These are phyloP conservation scores for Diadumene lineata DNA, from an alignment of 92 coral and sea anemone species.

Conservation along the genomic window DNA sequence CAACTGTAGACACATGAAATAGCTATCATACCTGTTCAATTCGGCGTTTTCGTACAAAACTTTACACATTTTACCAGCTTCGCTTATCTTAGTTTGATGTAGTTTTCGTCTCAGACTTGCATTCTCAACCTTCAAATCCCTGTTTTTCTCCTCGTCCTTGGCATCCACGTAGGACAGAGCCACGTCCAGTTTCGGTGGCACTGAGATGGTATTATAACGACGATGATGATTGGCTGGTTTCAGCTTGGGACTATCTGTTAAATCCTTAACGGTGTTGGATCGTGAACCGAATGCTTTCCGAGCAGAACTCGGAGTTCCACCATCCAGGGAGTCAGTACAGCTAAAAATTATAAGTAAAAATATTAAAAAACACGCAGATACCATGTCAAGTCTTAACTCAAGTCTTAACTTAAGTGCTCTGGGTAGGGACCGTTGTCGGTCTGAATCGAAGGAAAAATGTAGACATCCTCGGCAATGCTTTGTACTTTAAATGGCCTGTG, in stretches of 20 bases:
- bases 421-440: too few species aligned
- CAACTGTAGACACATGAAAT: too few species aligned
- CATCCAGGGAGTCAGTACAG: neutral
- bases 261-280: constrained; percentile 48
- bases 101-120: constrained; percentile 53
- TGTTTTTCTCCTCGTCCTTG: neutral
- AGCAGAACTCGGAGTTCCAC: constrained; percentile 10
- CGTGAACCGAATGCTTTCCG: constrained; percentile 55
- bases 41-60: constrained; percentile 69
- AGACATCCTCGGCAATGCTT: too few species aligned
- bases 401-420: too few species aligned
- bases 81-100: constrained; percentile 61
- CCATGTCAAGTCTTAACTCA: too few species aligned
- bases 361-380: too few species aligned
- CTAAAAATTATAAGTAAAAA: too few species aligned
- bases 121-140: constrained; percentile 61
- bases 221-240: constrained; percentile 20
- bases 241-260: constrained; percentile 12
- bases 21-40: constrained; percentile 39
- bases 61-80: constrained; percentile 78
- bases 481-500: too few species aligned
- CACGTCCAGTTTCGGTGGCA: neutral
- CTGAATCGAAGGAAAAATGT: too few species aligned
- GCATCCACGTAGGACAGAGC: neutral
- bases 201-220: constrained; percentile 33